Evolutionary conservation across 2,113 vertebrate genomes (phyloP).

Genomic region (Vidua chalybeata): DNA sequence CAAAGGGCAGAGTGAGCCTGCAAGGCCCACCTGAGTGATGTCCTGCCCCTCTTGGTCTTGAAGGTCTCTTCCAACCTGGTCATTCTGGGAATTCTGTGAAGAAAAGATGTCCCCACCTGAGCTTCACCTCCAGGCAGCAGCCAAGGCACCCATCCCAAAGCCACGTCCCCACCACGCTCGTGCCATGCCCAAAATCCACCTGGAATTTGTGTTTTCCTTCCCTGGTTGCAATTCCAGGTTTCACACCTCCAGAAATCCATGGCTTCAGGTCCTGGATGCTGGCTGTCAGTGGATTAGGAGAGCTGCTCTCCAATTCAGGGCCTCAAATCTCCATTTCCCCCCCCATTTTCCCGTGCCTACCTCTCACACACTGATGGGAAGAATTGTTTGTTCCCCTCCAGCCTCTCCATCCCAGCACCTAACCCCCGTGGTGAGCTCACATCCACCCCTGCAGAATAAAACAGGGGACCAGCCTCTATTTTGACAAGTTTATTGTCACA

Average conservation of each 20-base stretch:
- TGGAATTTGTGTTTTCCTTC: background rate
- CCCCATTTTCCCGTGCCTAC: background rate
- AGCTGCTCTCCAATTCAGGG: background rate
- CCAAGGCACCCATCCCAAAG: background rate
- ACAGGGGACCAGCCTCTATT: rapidly evolving
- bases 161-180: rapidly evolving
- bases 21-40: too few relatives aligned
- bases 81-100: background rate
- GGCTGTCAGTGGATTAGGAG: background rate
- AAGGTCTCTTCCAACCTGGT: too few relatives aligned
- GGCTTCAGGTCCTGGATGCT: background rate
- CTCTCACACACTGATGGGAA: rapidly evolving
- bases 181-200: background rate
- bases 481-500: background rate
- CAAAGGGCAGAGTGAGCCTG: too few relatives aligned
- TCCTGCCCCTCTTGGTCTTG: too few relatives aligned
- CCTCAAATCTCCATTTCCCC: background rate
- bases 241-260: background rate
- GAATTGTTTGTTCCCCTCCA: background rate
- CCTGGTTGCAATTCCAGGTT: background rate
- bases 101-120: background rate
- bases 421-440: rapidly evolving
- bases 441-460: background rate
- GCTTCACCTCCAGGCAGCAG: background rate
- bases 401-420: background rate